Base-by-base conservation (phyloP, 2,113 vertebrate genomes). In the Tetraodon nigroviridis region DNA sequence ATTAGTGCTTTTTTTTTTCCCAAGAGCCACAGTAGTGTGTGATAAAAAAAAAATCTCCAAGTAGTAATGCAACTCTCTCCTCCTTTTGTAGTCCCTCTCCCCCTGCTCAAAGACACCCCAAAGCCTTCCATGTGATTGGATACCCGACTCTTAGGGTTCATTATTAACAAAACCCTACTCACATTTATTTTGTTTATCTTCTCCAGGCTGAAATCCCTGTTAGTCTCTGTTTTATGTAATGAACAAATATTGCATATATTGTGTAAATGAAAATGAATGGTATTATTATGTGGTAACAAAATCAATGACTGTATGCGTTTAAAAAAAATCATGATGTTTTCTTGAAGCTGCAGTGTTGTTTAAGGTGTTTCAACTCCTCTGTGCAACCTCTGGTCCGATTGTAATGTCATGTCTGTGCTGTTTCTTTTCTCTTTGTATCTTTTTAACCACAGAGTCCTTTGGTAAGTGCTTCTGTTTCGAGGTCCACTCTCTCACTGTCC, bases 361-460 rank as follows among this genome's bases (percentile, higher is more conserved):
- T 61, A 78, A 75, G 76, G 69, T 84, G 66, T 84, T 81, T 85
- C 78, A 73, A 63, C 62, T 73, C 82, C 47, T 85, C 59, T 88
- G 75, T 89, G 74, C 71, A 65, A 75, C 60, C 81, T 77, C 69
- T 83, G 81, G 78, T 76, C 93, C 88, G 87, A 95, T 93, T 94
- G 93, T 96, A 95, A 95, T 95, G 93, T 95, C 93, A 93, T 96
- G 92, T 96, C 93, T 97, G 92, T 99, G 95, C 94, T 98, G 94
- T 99, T 90, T 99, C 93, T 98, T 94, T 96, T 98, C 94, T 98
- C 93, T 97, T 92, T 95, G 92, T 98, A 94, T 98, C 94, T 91
- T 91, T 96, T 94, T 96, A 95, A 98, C 96, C 92, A 95, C 97
- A 99, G 97, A 99, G 94, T 99, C 97, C 90, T 98, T 99, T 97